phyloP scores from a whole-genome alignment of 2,797 vertebrate species.

The Coluber constrictor region DNA sequence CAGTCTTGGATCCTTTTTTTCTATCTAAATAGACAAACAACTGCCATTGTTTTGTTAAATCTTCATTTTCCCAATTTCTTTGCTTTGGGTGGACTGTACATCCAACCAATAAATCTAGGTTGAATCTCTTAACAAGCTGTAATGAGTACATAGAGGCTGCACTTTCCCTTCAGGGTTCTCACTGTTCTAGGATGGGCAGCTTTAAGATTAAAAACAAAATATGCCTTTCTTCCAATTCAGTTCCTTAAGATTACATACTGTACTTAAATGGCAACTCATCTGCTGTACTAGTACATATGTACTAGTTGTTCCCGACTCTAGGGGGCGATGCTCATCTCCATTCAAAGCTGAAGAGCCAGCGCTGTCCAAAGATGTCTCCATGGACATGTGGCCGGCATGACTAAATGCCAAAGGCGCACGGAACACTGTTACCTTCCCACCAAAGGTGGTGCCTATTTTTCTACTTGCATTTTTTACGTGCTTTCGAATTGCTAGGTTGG shows the following conservation, averaged over 20 bases:
- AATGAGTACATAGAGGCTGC: background rate
- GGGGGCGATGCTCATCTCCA: too few relatives aligned
- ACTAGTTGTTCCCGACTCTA: too few relatives aligned
- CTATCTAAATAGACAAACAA: background rate
- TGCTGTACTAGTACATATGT: background rate
- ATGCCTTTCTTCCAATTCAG: background rate
- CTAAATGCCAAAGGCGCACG: too few relatives aligned
- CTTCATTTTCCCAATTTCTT: background rate
- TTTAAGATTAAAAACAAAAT: background rate
- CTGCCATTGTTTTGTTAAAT: background rate
- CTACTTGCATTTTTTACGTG: too few relatives aligned
- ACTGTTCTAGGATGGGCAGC: background rate
- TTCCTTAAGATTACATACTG: background rate
- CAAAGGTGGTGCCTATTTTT: too few relatives aligned
- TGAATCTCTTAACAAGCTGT: background rate
- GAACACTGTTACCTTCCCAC: too few relatives aligned
- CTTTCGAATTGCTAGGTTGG: too few relatives aligned
- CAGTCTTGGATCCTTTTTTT: background rate
- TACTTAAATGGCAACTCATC: background rate
- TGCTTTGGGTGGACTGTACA: background rate
- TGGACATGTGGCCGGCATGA: too few relatives aligned
- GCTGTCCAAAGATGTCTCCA: too few relatives aligned
- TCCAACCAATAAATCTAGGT: background rate
- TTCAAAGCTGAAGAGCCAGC: too few relatives aligned
- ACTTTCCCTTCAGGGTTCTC: background rate